phyloP scores from a whole-genome alignment of 2,113 vertebrate species.

The Lathamus discolor region DNA sequence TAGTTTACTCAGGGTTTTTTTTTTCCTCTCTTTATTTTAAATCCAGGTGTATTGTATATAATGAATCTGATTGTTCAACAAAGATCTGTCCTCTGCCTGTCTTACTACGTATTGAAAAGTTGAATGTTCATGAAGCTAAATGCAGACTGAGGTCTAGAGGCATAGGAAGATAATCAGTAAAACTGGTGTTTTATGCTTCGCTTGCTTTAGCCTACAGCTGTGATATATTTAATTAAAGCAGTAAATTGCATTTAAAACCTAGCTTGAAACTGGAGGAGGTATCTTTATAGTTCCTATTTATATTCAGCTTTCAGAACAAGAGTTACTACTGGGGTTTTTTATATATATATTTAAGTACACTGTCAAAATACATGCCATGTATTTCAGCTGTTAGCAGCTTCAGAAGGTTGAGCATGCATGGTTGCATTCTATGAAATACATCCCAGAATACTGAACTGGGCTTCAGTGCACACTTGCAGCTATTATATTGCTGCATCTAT shows the following conservation, averaged over 20 bases:
- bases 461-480: neutral
- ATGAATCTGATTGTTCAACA: neutral
- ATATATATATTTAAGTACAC: neutral
- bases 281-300: neutral
- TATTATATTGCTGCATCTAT: neutral
- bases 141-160: neutral
- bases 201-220: neutral
- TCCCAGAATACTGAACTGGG: neutral
- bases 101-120: neutral
- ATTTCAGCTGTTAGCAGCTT: neutral
- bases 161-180: neutral
- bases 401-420: neutral
- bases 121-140: neutral
- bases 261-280: neutral
- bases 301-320: neutral
- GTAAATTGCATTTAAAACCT: conserved; percentile 18
- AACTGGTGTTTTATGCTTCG: neutral
- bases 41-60: neutral
- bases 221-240: conserved; percentile 16
- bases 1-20: neutral
- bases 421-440: neutral
- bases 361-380: neutral
- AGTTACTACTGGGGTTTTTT: neutral
- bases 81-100: neutral
- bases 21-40: neutral